Evolutionary conservation across 37 sponge, comb jelly and placozoan genomes (phyloP), one percentile per base, ranked within the genome.

Genomic region (Petrosia ficiformis): DNA sequence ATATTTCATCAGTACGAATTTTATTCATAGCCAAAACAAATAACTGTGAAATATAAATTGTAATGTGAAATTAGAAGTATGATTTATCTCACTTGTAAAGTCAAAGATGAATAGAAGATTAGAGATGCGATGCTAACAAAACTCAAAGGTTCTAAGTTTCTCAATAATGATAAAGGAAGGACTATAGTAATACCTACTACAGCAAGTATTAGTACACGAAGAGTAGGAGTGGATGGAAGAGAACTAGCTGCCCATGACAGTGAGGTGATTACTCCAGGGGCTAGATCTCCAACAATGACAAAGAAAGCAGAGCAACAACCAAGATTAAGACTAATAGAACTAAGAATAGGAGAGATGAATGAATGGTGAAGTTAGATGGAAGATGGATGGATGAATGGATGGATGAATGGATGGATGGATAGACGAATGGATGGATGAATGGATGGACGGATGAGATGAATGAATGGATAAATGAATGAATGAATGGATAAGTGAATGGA

Each of bases 211-310:
- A 70, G 66, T 24, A 59, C 73, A n/a, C 91, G 56, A 43, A 94
- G 70, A 25, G 34, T 2, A 36, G 5, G 14, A 72, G 80, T 1
- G 59, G 48, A 84, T 87, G 78, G 0, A 41, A 33, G 48, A n/a
- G n/a, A 2, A n/a, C 28, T 33, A 11, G 54, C 43, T 42, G 28
- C 28, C 73, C 39, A 35, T 36, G 39, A 11, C 6, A 36, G 16
- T 11, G 25, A n/a, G n/a, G n/a, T n/a, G n/a, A 48, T 19, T 22
- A 61, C 22, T 5, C 76, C 69, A 11, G 95, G 95, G 25, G 78
- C 81, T 43, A 87, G 44, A 48, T 94, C 95, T 36, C 88, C 91
- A 57, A 94, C 81, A 54, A 94, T 84, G 71, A 94, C 79, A 74
- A 84, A 86, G 80, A 77, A 90, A 0, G 91, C 90, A 35, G 83